A percentile compares a stretch with the other conserved stretches of the same genome.
These are phyloP conservation scores for Apoda limacodes DNA, from an alignment of 2,888 invertebrate species.

Conservation along the genomic window DNA sequence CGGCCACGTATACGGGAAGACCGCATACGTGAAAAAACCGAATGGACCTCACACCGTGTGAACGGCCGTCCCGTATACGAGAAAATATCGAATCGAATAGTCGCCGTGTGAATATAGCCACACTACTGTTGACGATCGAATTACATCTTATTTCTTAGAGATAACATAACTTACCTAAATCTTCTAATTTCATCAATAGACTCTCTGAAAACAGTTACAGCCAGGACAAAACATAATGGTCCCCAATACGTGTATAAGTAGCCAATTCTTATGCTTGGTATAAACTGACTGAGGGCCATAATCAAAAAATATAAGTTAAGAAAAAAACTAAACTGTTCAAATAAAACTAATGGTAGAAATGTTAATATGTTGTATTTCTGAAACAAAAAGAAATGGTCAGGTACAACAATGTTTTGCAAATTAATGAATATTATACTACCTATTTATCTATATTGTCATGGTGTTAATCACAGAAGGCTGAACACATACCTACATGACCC, in stretches of 20 bases:
- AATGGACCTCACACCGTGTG: no score
- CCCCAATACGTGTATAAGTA: constrained; percentile 99
- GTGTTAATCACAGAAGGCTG: no score
- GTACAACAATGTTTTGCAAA: no score
- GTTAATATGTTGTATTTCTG: constrained; percentile 97
- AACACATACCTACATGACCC: no score
- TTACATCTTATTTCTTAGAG: background rate
- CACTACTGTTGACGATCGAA: background rate
- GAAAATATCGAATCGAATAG: no score
- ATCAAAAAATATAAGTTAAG: constrained; percentile 97
- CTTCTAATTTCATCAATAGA: constrained; percentile 96
- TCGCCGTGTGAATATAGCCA: no score
- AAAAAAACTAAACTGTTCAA: constrained; percentile 99
- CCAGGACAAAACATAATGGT: constrained; percentile 95
- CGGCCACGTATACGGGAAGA: no score
- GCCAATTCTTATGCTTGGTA: constrained; percentile 95
- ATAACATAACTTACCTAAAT: constrained; percentile 63
- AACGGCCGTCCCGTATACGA: no score
- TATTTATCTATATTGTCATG: no score
- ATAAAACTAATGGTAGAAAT: constrained; percentile 92
- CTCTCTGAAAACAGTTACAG: constrained; percentile 96
- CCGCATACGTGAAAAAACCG: background rate
- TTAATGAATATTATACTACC: no score
- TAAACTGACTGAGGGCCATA: constrained; percentile 98
- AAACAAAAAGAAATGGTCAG: constrained; percentile 23